phyloP scores from a whole-genome alignment of 2,113 vertebrate genomes.

The Meles meles region DNA sequence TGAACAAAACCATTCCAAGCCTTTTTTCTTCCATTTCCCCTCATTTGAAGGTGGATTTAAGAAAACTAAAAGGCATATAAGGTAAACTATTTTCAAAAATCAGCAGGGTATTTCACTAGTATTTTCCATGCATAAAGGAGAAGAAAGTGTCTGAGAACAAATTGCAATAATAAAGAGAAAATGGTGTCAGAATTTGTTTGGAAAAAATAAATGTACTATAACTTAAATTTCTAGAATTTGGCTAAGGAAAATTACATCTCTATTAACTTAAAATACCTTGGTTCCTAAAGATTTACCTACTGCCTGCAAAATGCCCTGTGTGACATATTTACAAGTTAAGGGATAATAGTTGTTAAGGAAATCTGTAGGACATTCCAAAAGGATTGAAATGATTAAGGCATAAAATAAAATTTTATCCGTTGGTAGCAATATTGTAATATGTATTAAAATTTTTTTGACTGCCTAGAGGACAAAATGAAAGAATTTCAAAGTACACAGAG shows the following conservation, averaged over 20 bases:
- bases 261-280: conserved; percentile 64
- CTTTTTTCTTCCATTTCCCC: background rate
- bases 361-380: conserved; percentile 50
- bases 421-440: conserved; percentile 34
- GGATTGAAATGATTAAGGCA: conserved; percentile 43
- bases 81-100: background rate
- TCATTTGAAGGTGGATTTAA: background rate
- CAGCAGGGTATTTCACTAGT: conserved; percentile 42
- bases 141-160: conserved; percentile 33
- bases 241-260: conserved; percentile 55
- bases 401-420: conserved; percentile 47
- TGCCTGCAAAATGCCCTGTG: conserved; percentile 48
- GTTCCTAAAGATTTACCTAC: conserved; percentile 53
- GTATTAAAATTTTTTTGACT: background rate
- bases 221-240: conserved; percentile 66
- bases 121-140: conserved; percentile 46
- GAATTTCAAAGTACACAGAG: background rate
- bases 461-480: conserved; percentile 26
- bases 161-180: conserved; percentile 62
- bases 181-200: conserved; percentile 66
- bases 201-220: conserved; percentile 57
- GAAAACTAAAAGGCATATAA: conserved; percentile 25
- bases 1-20: background rate
- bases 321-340: conserved; percentile 57
- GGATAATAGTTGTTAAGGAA: conserved; percentile 63